Evolutionary conservation across 2,888 invertebrate species (phyloP).

Genomic region (Microplitis manilae): DNA sequence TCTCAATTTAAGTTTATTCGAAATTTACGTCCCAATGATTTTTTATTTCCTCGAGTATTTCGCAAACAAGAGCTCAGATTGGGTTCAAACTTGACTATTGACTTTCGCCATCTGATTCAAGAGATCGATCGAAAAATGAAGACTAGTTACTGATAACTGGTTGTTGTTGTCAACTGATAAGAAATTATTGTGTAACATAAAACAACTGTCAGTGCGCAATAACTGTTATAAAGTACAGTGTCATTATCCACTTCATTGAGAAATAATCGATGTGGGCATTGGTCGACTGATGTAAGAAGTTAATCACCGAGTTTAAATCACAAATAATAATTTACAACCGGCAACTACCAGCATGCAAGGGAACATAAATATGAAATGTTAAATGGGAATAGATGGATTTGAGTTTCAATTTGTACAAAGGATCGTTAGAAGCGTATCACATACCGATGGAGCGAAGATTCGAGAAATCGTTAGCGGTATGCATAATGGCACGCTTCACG

Average conservation of each 20-base stretch:
- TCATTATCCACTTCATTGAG: neutral
- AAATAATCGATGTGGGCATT: neutral
- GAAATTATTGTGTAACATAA: no score
- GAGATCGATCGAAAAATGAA: no score
- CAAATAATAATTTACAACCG: neutral
- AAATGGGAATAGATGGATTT: slow-evolving; percentile 15
- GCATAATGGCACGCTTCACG: slow-evolving; percentile 66
- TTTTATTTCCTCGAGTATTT: no score
- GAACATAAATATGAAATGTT: neutral
- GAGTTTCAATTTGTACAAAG: slow-evolving; percentile 41
- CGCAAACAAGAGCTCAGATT: no score
- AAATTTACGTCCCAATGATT: no score
- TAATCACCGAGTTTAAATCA: neutral
- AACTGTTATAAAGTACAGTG: neutral
- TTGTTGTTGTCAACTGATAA: no score
- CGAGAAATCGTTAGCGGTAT: slow-evolving; percentile 44
- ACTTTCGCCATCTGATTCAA: no score
- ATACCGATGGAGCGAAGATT: slow-evolving; percentile 22
- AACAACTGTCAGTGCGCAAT: no score
- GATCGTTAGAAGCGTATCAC: slow-evolving; percentile 23
- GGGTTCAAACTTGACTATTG: no score
- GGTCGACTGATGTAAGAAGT: neutral
- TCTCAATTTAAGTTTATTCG: no score
- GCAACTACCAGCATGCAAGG: neutral
- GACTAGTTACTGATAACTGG: no score